phyloP scores from a whole-genome alignment of 2,888 invertebrate species.

The Metalampra italica region DNA sequence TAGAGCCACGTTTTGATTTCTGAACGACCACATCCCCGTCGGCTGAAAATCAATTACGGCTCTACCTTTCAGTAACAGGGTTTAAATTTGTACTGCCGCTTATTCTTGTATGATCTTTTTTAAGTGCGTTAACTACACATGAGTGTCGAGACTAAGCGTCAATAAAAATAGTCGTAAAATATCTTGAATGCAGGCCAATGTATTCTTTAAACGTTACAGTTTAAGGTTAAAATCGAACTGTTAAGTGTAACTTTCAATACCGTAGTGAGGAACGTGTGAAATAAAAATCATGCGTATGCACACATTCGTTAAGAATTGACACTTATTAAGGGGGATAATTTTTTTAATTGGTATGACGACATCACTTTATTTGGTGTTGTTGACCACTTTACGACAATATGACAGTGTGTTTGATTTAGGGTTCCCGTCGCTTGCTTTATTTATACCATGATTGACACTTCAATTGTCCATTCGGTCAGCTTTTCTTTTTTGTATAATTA shows the following conservation, averaged over 20 bases:
- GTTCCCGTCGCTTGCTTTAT: conserved; percentile 45
- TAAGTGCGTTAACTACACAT: conserved; percentile 51
- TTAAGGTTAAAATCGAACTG: conserved; percentile 34
- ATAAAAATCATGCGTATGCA: conserved; percentile 77
- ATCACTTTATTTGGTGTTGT: conserved; percentile 65
- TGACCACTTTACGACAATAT: conserved; percentile 51
- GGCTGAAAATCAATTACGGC: conserved; percentile 21
- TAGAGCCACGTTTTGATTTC: conserved; percentile 30
- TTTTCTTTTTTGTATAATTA: background rate
- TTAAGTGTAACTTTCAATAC: conserved; percentile 33
- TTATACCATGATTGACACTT: conserved; percentile 9
- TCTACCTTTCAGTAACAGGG: conserved; percentile 30
- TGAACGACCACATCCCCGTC: conserved; percentile 12
- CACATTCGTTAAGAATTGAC: conserved; percentile 79
- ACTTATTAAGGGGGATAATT: conserved; percentile 77
- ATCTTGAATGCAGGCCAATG: conserved; percentile 29
- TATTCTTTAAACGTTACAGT: conserved; percentile 30
- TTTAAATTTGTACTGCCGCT: conserved; percentile 29
- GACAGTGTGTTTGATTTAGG: conserved; percentile 61
- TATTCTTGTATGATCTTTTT: conserved; percentile 46
- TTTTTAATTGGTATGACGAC: conserved; percentile 78
- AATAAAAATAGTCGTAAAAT: conserved; percentile 76
- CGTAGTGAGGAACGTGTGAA: conserved; percentile 65
- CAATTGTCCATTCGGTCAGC: conserved; percentile 2
- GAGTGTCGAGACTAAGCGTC: conserved; percentile 74